Base-by-base conservation (phyloP, 2,888 invertebrate species). In the Apamea anceps region DNA sequence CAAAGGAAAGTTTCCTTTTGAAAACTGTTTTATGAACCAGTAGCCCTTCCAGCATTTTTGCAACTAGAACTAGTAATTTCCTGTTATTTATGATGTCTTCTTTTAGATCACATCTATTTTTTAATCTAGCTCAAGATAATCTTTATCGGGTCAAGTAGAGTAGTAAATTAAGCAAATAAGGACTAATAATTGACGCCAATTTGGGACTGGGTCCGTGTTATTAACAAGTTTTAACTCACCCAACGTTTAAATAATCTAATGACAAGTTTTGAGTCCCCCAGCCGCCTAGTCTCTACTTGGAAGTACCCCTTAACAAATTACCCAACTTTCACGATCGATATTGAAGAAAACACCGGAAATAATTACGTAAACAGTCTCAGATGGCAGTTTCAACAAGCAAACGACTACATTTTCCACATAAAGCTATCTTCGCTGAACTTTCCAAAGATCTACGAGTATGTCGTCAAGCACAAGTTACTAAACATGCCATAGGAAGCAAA, bases 401-500 rank as follows among this genome's bases (percentile, higher is more conserved):
- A 84, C 65, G 57, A 78, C 51, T 57, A 21, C 13, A 85, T 80
- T 70, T 80, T 74, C 54, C 72, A 77, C 68, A 80, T 77, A 77
- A 85, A 77, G 72, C 76, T 67, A 75, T 80, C 85, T 75, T 66
- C 48, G 45, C 37, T 72, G 65, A 75, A 72, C 72, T 85, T 88
- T 73, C 86, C 28, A 81, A 85, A 87, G 86, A 85, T 77, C 71
- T 77, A 77, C 71, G 62, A 78, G 76, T 79, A 81, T 66, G 74
- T 80, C 79, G 73, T 79, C 75, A 74, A 84, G 72, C 62, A 71
- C 77, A 79, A 80, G 75, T 68, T 79, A 86, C 72, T 75, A 72
- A 81, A 82, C 85, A 77, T 79, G 71, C 79, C 51, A 85, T 79
- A 75, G 70, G 77, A 76, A 78, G 75, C 79, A 88, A 84, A 91